A percentile compares a stretch with the other conserved stretches of the same genome.
These are phyloP conservation scores for Volucella zonaria DNA, from an alignment of 2,888 invertebrate species.

Conservation along the genomic window DNA sequence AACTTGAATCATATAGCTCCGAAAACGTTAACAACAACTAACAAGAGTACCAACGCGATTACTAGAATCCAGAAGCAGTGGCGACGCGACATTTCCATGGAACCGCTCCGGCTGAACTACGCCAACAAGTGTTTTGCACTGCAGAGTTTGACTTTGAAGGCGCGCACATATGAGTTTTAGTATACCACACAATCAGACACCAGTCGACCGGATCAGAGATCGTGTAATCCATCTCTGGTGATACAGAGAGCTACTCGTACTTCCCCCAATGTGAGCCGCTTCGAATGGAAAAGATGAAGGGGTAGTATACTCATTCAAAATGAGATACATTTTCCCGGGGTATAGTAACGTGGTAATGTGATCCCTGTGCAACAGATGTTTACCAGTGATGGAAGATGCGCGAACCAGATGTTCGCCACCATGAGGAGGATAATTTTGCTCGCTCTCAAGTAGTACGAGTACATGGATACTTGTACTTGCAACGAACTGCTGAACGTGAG, in stretches of 20 bases:
- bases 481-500: not conserved
- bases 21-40: conserved; percentile 48
- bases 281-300: conserved; percentile 11
- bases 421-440: conserved; percentile 16
- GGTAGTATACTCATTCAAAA: too few species aligned
- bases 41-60: conserved; percentile 54
- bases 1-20: conserved; percentile 44
- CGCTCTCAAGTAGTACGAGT: conserved; percentile 4
- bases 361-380: conserved; percentile 67
- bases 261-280: conserved; percentile 29
- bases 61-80: conserved; percentile 54
- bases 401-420: conserved; percentile 31
- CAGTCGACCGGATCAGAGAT: conserved; percentile 58
- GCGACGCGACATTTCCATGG: conserved; percentile 65
- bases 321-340: not conserved
- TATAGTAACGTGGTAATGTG: conserved; percentile 56
- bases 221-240: conserved; percentile 56
- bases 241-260: not conserved
- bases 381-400: conserved; percentile 39
- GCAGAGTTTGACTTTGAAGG: conserved; percentile 58
- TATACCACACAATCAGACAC: conserved; percentile 17
- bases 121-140: conserved; percentile 31
- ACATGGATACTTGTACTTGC: conserved; percentile 19
- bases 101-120: conserved; percentile 66
- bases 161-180: not conserved